A percentile compares a stretch with the other conserved stretches of the same genome.
Conservation (phyloP, 1,140 invertebrate genomes). For the Nephotettix cincticeps region DNA sequence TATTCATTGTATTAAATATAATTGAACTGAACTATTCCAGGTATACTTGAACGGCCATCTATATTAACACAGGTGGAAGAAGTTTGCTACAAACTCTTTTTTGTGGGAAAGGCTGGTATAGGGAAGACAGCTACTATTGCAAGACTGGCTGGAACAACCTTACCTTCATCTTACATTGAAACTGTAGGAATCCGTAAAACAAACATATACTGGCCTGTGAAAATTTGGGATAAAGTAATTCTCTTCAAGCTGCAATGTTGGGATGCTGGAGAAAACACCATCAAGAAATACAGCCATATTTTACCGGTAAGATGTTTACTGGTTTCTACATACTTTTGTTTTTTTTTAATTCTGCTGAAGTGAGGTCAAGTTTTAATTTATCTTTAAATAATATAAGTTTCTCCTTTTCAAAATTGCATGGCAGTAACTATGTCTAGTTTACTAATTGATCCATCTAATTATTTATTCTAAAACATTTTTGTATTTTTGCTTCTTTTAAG, state of each 20-base stretch:
- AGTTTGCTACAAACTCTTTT: constrained; percentile 59
- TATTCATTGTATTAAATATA: constrained; percentile 29
- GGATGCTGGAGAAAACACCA: constrained; percentile 57
- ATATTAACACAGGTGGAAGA: constrained; percentile 53
- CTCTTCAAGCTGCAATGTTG: constrained; percentile 60
- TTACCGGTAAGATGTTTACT: constrained; percentile 52
- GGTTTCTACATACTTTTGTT: too few species aligned
- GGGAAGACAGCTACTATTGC: constrained; percentile 58
- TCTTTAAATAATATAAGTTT: too few species aligned
- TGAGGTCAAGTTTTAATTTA: too few species aligned
- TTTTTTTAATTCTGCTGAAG: too few species aligned
- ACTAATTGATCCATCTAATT: too few species aligned
- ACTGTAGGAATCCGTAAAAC: constrained; percentile 59
- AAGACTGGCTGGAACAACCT: constrained; percentile 50
- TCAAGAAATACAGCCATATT: constrained; percentile 61
- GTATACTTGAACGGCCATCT: constrained; percentile 56
- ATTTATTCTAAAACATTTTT: too few species aligned
- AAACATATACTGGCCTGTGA: constrained; percentile 60
- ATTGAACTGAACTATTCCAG: too few species aligned
- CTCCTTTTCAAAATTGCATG: too few species aligned
- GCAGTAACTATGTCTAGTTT: too few species aligned
- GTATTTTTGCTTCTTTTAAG: too few species aligned
- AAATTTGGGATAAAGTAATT: constrained; percentile 56
- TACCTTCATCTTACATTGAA: constrained; percentile 50
- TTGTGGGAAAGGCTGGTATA: constrained; percentile 56